Conservation (phyloP, 2,113 vertebrate species). For the Archocentrus centrarchus region DNA sequence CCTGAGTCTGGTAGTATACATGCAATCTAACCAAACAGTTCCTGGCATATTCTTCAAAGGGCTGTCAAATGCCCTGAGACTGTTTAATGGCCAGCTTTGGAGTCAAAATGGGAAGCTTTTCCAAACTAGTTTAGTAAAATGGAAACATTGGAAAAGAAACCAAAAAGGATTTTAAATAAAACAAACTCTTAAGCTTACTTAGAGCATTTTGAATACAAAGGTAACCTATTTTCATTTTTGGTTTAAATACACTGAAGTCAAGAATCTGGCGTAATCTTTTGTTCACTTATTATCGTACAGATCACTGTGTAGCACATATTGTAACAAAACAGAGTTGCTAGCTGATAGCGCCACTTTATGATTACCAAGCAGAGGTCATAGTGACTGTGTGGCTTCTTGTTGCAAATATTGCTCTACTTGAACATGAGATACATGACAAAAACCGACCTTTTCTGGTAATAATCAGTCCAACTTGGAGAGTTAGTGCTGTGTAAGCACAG, state of each 20-base stretch:
- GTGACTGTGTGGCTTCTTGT: slow-evolving; percentile 5
- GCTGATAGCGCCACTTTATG: neutral
- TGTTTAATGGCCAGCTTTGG: neutral
- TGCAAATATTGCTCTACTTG: slow-evolving; percentile 3
- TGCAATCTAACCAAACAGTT: neutral
- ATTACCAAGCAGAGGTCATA: neutral
- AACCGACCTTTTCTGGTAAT: slow-evolving; percentile 9
- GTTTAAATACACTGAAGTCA: fast-evolving
- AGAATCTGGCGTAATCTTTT: neutral
- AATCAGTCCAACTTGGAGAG: neutral
- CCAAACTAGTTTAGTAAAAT: neutral
- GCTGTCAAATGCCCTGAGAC: neutral
- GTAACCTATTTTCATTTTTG: neutral
- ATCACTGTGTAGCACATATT: neutral
- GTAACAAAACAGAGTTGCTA: neutral
- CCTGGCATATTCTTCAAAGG: slow-evolving; percentile 3
- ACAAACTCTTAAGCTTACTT: no score
- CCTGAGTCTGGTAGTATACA: neutral
- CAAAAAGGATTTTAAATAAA: neutral
- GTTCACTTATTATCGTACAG: neutral
- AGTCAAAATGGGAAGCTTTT: slow-evolving; percentile 1
- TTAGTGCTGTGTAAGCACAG: slow-evolving; percentile 51
- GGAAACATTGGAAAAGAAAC: neutral
- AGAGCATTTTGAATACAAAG: neutral
- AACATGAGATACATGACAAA: slow-evolving; percentile 13